Base-by-base conservation (phyloP, 1,140 invertebrate genomes). In the Bemisia tabaci region DNA sequence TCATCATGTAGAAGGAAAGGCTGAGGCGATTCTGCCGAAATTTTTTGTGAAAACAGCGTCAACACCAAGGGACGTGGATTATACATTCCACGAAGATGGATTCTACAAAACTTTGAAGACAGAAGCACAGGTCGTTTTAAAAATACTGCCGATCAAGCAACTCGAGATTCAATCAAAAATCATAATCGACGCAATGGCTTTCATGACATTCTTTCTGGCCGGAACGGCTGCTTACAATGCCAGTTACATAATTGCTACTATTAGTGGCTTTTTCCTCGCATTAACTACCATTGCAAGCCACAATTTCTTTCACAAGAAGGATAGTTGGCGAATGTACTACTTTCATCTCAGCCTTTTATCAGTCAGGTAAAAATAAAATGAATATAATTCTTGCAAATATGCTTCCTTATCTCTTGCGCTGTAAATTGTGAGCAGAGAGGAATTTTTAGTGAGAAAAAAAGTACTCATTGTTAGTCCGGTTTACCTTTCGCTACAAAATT, bases 321-420 rank as follows among this genome's bases (percentile, higher is more conserved):
- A 94, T 72, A 91, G 83, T 73, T 91, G 89, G 81, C 82, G 91
- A 60, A 91, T 91, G 85, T 91, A 89, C 72, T 83, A 89, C 58
- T 89, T 89, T 67, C 87, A 92, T 72, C 74, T 94, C 12, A 77
- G 79, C 26, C 73, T 85, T 63, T 75, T 88, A 75, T 83, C 84
- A n/a, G n/a, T n/a, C n/a, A n/a, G n/a, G n/a, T n/a, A n/a, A n/a
- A n/a, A n/a, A n/a, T n/a, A n/a, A n/a, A n/a, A n/a, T n/a, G n/a
- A n/a, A n/a, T n/a, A n/a, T n/a, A n/a, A n/a, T n/a, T n/a, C n/a
- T n/a, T n/a, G n/a, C n/a, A n/a, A n/a, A n/a, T n/a, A n/a, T n/a
- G n/a, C n/a, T n/a, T n/a, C n/a, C n/a, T n/a, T n/a, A n/a, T n/a
- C n/a, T n/a, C n/a, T n/a, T n/a, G n/a, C n/a, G n/a, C n/a, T n/a